Conservation (phyloP, 2,888 invertebrate species). For the Drosophila pseudotakahashii region DNA sequence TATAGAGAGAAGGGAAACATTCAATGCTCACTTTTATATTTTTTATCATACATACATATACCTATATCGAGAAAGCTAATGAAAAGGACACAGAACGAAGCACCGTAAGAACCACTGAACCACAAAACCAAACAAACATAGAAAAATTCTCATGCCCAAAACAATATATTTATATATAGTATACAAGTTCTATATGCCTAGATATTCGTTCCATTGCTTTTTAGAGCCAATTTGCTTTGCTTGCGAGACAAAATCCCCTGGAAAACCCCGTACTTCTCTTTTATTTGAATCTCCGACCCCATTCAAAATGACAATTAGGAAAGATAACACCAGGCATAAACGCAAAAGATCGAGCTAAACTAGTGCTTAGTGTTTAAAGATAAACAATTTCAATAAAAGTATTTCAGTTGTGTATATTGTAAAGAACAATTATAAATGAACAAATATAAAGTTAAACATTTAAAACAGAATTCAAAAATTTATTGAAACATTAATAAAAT, state of each 20-base stretch:
- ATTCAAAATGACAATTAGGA: slow-evolving; percentile 37
- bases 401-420: slow-evolving; percentile 79
- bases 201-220: slow-evolving; percentile 48
- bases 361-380: slow-evolving; percentile 71
- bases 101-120: slow-evolving; percentile 68
- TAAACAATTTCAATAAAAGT: slow-evolving; percentile 37
- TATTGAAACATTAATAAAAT: slow-evolving; percentile 74
- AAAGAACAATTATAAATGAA: slow-evolving; percentile 66
- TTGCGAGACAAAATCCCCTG: slow-evolving; percentile 58
- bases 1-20: slow-evolving; percentile 47
- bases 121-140: slow-evolving; percentile 26
- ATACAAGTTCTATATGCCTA: slow-evolving; percentile 38
- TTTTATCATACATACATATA: slow-evolving; percentile 73
- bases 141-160: slow-evolving; percentile 30
- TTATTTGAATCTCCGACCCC: slow-evolving; percentile 8
- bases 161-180: slow-evolving; percentile 44
- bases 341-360: slow-evolving; percentile 79
- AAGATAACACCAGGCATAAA: slow-evolving; percentile 69
- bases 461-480: slow-evolving; percentile 56
- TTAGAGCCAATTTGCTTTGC: slow-evolving; percentile 45
- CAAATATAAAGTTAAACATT: slow-evolving; percentile 79
- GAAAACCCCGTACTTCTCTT: slow-evolving; percentile 1
- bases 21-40: slow-evolving; percentile 79
- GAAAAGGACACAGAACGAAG: slow-evolving; percentile 44
- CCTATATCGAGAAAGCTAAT: slow-evolving; percentile 51